Conservation (phyloP, 1,140 invertebrate genomes). For the Drosophila nannoptera region DNA sequence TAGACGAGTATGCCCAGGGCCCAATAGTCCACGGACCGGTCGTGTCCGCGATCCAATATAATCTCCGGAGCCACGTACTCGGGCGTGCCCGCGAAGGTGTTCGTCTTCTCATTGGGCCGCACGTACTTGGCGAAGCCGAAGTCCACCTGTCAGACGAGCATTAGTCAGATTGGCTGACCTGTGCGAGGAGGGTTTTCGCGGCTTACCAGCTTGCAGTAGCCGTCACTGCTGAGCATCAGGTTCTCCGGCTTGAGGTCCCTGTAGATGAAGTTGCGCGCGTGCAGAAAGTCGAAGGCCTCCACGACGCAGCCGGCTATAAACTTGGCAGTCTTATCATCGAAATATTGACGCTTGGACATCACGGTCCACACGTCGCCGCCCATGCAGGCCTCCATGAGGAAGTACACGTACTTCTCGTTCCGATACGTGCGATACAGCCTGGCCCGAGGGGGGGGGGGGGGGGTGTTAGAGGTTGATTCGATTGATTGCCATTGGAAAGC, state of each 20-base stretch:
- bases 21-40: constrained; percentile 96
- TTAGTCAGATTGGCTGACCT: not conserved
- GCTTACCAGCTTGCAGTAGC: constrained; percentile 93
- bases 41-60: constrained; percentile 96
- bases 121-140: constrained; percentile 98
- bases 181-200: not conserved
- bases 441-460: not conserved
- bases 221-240: constrained; percentile 90
- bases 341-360: constrained; percentile 88
- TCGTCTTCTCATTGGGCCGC: constrained; percentile 89
- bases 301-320: constrained; percentile 96
- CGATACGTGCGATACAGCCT: constrained; percentile 96
- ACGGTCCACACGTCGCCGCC: constrained; percentile 99
- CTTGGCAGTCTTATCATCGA: constrained; percentile 90
- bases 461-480: not conserved
- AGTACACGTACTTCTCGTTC: constrained; percentile 97
- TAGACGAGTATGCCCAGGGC: constrained; percentile 95
- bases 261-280: constrained; percentile 92
- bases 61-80: constrained; percentile 94
- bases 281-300: constrained; percentile 94
- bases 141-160: constrained; percentile 86
- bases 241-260: constrained; percentile 98
- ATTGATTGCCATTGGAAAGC: not conserved
- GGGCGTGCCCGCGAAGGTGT: constrained; percentile 98
- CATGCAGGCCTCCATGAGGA: constrained; percentile 97